Conservation (phyloP, 2,797 vertebrate species). For the Serranus cabrilla region DNA sequence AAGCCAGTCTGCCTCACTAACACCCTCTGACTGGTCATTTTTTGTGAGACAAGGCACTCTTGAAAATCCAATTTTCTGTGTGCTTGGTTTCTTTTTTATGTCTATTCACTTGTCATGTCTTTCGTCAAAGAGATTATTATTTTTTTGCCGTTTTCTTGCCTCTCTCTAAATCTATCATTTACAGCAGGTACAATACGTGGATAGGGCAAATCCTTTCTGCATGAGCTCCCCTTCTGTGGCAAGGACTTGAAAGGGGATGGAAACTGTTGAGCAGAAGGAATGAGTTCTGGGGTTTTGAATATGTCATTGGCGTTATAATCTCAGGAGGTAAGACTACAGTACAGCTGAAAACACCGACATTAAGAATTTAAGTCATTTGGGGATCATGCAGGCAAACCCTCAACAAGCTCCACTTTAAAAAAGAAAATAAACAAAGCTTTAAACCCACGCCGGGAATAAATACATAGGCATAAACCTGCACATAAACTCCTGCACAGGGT, state of each 20-base stretch:
- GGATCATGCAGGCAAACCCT: constrained; percentile 48
- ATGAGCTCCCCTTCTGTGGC: constrained; percentile 78
- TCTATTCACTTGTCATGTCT: constrained; percentile 86
- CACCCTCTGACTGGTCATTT: constrained; percentile 85
- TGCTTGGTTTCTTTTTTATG: constrained; percentile 83
- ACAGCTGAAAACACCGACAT: constrained; percentile 59
- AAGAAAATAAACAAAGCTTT: constrained; percentile 47
- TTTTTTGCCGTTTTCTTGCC: constrained; percentile 72
- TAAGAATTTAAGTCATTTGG: constrained; percentile 66
- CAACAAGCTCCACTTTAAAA: constrained; percentile 52
- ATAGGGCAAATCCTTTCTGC: constrained; percentile 85
- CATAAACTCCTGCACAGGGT: neutral
- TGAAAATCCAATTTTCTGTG: constrained; percentile 88
- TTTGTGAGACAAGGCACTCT: constrained; percentile 83
- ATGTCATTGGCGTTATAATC: constrained; percentile 75
- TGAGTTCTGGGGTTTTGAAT: constrained; percentile 80
- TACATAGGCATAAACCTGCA: constrained; percentile 29
- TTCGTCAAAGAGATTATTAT: constrained; percentile 82
- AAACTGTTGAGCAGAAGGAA: constrained; percentile 74
- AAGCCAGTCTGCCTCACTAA: constrained; percentile 84
- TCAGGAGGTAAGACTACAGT: constrained; percentile 56
- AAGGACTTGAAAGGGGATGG: constrained; percentile 75
- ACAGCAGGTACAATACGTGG: constrained; percentile 84
- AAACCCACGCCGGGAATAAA: constrained; percentile 13
- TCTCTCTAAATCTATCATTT: constrained; percentile 85